Percentiles rank a stretch among this genome's conserved stretches.
These are phyloP conservation scores for Brassicogethes aeneus DNA, from an alignment of 2,888 invertebrate species.

Conservation along the genomic window DNA sequence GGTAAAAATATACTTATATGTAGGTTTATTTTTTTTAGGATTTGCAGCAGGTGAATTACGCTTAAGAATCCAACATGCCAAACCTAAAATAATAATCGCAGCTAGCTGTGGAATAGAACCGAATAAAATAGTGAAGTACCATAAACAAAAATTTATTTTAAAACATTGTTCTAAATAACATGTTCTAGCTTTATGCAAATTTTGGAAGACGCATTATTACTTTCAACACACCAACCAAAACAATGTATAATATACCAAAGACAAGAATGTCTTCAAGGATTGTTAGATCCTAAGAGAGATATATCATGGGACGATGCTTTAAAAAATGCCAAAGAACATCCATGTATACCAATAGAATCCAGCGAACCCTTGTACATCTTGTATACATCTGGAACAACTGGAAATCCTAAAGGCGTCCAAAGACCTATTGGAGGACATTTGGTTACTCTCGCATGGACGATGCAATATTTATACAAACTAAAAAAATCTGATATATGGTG, in stretches of 20 bases:
- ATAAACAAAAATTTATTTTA: no score
- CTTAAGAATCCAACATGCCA: conserved; percentile 69
- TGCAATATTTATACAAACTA: conserved; percentile 68
- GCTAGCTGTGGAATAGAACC: conserved; percentile 83
- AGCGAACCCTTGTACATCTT: conserved; percentile 79
- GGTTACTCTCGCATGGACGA: conserved; percentile 68
- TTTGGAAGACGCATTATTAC: conserved; percentile 63
- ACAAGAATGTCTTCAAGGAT: conserved; percentile 49
- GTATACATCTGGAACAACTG: conserved; percentile 75
- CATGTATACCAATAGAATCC: conserved; percentile 71
- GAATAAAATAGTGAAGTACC: conserved; percentile 58
- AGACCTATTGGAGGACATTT: conserved; percentile 75
- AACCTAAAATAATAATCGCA: conserved; percentile 73
- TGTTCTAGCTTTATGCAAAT: conserved; percentile 66
- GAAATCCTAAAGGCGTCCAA: conserved; percentile 64
- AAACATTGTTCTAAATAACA: no score
- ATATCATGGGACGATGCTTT: conserved; percentile 63
- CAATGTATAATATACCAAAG: conserved; percentile 70
- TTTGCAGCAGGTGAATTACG: conserved; percentile 77
- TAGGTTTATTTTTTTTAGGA: conserved; percentile 47
- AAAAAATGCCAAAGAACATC: conserved; percentile 49
- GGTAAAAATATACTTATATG: no score
- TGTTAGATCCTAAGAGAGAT: conserved; percentile 52
- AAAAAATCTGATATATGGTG: conserved; percentile 68
- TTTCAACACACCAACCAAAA: conserved; percentile 55